Evolutionary conservation across 1,140 invertebrate genomes (phyloP).

Genomic region (Teleopsis dalmanni): DNA sequence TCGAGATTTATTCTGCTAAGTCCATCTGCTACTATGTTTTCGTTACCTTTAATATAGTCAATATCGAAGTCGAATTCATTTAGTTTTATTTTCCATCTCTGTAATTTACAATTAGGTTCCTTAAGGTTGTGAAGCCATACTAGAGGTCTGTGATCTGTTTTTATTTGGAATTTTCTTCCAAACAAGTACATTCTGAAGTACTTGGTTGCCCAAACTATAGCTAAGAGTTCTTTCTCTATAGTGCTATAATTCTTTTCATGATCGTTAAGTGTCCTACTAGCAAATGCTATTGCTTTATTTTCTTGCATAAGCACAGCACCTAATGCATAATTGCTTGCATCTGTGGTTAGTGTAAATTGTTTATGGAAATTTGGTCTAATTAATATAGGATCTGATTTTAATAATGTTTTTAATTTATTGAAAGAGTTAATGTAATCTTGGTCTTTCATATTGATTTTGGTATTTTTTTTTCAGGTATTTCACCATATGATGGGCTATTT

Average conservation of each 20-base stretch:
- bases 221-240: slow-evolving; percentile 44
- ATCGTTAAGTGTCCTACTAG: slow-evolving; percentile 32
- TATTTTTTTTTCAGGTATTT: slow-evolving; percentile 8
- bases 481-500: neutral
- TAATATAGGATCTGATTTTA: slow-evolving; percentile 6
- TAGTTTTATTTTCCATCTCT: neutral
- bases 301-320: slow-evolving; percentile 19
- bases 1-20: neutral
- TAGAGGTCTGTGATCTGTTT: neutral
- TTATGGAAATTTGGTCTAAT: slow-evolving; percentile 3
- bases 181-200: slow-evolving; percentile 47
- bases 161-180: slow-evolving; percentile 17
- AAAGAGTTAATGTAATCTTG: slow-evolving; percentile 3
- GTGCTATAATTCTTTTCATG: slow-evolving; percentile 41
- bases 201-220: slow-evolving; percentile 41
- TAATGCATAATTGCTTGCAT: slow-evolving; percentile 12
- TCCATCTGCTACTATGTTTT: neutral
- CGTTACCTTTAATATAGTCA: neutral
- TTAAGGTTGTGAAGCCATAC: neutral
- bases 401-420: slow-evolving; percentile 8
- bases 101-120: neutral
- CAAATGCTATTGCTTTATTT: slow-evolving; percentile 32
- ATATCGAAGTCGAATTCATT: neutral
- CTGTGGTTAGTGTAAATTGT: slow-evolving; percentile 6
- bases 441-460: slow-evolving; percentile 1